These are phyloP conservation scores for Abrostola tripartita DNA, from an alignment of 2,888 invertebrate species.

Conservation along the genomic window DNA sequence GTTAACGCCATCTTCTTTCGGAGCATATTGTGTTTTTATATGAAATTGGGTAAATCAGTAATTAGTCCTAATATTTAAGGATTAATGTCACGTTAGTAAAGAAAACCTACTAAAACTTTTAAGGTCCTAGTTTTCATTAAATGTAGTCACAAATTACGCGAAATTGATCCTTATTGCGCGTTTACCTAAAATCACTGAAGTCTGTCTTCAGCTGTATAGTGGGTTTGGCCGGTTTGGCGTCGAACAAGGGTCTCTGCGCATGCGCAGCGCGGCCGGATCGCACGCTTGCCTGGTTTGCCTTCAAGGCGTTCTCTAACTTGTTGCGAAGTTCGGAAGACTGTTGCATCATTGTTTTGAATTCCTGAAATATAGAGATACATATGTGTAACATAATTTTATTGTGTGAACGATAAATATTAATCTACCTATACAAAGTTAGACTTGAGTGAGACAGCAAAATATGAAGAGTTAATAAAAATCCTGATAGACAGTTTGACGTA, in stretches of 20 bases:
- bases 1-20: too few species aligned
- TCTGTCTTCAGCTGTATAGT: constrained; percentile 98
- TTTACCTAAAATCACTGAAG: constrained; percentile 96
- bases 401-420: background rate
- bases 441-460: too few species aligned
- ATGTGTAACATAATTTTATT: background rate
- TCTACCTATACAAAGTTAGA: too few species aligned
- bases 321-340: constrained; percentile 93
- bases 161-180: background rate
- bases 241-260: constrained; percentile 69
- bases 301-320: constrained; percentile 95
- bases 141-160: background rate
- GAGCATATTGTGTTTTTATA: too few species aligned
- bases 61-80: too few species aligned
- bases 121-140: background rate
- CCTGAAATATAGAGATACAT: constrained; percentile 81
- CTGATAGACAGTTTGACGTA: too few species aligned
- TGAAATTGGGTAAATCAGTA: too few species aligned
- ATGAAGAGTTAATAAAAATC: too few species aligned
- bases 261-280: constrained; percentile 60
- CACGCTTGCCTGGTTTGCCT: constrained; percentile 90
- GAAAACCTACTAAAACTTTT: background rate
- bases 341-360: constrained; percentile 97
- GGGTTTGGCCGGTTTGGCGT: constrained; percentile 86
- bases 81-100: too few species aligned